Evolutionary conservation across 2,113 vertebrate genomes (phyloP).

Genomic region (Megaleporinus macrocephalus): DNA sequence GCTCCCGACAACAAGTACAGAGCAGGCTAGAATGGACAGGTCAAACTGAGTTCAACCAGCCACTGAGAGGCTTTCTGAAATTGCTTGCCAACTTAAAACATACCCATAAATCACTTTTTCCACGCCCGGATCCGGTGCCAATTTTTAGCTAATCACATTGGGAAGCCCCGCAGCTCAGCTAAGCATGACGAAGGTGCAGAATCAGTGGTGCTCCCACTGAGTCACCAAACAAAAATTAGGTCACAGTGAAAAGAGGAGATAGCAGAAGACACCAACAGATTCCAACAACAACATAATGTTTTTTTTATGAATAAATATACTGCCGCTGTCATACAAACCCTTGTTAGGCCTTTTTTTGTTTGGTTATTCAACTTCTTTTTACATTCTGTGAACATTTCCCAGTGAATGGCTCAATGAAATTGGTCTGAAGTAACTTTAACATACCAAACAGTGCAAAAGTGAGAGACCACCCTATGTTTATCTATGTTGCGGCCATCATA

Average conservation of each 20-base stretch:
- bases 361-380: no score
- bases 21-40: conserved; percentile 24
- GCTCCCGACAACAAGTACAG: conserved; percentile 29
- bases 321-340: no score
- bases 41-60: conserved; percentile 52
- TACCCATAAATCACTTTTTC: conserved; percentile 49
- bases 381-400: no score
- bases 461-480: not conserved
- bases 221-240: conserved; percentile 29
- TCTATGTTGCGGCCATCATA: no score
- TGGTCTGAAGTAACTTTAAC: no score
- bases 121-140: conserved; percentile 40
- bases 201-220: conserved; percentile 12
- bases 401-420: no score
- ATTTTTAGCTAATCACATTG: conserved; percentile 52
- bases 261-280: not conserved
- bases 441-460: not conserved
- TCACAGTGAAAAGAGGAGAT: not conserved
- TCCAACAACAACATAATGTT: no score
- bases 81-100: conserved; percentile 44
- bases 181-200: conserved; percentile 42
- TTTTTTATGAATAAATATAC: no score
- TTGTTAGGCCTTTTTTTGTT: no score
- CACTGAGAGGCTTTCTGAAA: conserved; percentile 44
- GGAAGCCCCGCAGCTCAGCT: conserved; percentile 48